Conservation (phyloP, 2,113 vertebrate species). For the Callopanchax toddi region DNA sequence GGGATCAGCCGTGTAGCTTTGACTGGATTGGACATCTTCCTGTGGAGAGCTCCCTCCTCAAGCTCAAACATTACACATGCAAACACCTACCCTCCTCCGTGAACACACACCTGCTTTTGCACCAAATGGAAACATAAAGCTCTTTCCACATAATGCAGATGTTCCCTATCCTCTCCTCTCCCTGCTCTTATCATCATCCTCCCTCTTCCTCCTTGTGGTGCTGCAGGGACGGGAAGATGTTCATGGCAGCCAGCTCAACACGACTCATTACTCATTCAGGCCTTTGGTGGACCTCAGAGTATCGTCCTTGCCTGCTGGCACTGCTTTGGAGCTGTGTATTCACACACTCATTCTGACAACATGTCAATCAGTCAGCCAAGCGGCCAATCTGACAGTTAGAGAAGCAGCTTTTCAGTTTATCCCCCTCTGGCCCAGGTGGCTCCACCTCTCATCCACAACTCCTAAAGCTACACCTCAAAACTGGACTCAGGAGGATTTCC, state of each 20-base stretch:
- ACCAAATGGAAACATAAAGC: slow-evolving; percentile 4
- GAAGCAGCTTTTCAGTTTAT: slow-evolving; percentile 17
- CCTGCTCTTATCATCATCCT: neutral
- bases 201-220: slow-evolving; percentile 12
- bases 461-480: slow-evolving; percentile 2
- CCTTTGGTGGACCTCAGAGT: slow-evolving; percentile 54
- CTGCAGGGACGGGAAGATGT: slow-evolving; percentile 20
- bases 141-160: slow-evolving; percentile 3
- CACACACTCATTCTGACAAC: slow-evolving; percentile 31
- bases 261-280: slow-evolving; percentile 62
- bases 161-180: neutral
- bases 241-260: slow-evolving; percentile 32
- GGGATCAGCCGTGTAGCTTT: slow-evolving; percentile 49
- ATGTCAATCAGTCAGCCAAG: slow-evolving; percentile 40
- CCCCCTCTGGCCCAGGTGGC: slow-evolving; percentile 7
- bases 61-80: slow-evolving; percentile 13
- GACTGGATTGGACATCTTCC: slow-evolving; percentile 67
- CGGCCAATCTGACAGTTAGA: slow-evolving; percentile 18
- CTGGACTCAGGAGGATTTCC: neutral
- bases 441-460: slow-evolving; percentile 4
- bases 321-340: slow-evolving; percentile 23
- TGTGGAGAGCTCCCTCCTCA: slow-evolving; percentile 47
- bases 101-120: neutral
- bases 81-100: slow-evolving; percentile 8
- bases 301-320: slow-evolving; percentile 39